Evolutionary conservation across 2,888 invertebrate species (phyloP).

Genomic region (Pantelozetes paolii): DNA sequence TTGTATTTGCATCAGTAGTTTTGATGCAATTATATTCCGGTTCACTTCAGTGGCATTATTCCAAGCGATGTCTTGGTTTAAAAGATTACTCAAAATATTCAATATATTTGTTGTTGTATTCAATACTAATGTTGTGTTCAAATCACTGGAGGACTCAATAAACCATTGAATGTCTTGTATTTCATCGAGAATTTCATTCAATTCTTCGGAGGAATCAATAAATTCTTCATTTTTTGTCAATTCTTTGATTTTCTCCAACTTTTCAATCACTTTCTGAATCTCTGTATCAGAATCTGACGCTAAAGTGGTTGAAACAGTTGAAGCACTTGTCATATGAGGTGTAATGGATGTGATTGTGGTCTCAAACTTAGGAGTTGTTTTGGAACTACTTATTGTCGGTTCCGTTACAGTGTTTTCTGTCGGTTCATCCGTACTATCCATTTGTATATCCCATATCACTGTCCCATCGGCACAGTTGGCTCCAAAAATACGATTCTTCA

Average conservation of each 20-base stretch:
- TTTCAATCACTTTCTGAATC: background rate
- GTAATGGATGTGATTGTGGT: background rate
- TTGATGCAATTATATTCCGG: background rate
- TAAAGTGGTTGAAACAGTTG: background rate
- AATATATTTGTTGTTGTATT: background rate
- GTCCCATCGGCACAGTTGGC: background rate
- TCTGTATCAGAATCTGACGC: background rate
- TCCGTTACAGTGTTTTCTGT: too few species aligned
- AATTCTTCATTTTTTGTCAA: background rate
- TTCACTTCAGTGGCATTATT: background rate
- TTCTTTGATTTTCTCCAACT: background rate
- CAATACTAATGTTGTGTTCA: background rate
- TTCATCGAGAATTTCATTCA: background rate
- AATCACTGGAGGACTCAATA: background rate
- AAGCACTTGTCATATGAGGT: background rate
- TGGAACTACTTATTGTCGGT: too few species aligned
- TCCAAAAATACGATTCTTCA: background rate
- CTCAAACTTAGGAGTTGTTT: too few species aligned
- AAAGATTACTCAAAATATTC: conserved; percentile 5
- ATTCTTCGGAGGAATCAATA: background rate
- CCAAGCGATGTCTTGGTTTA: conserved; percentile 2
- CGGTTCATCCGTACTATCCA: too few species aligned
- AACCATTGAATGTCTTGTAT: background rate
- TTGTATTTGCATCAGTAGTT: background rate
- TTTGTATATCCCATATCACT: background rate